Evolutionary conservation across 2,113 vertebrate species (phyloP), one percentile per base, ranked within the genome.

Genomic region (Erythrolamprus reginae): DNA sequence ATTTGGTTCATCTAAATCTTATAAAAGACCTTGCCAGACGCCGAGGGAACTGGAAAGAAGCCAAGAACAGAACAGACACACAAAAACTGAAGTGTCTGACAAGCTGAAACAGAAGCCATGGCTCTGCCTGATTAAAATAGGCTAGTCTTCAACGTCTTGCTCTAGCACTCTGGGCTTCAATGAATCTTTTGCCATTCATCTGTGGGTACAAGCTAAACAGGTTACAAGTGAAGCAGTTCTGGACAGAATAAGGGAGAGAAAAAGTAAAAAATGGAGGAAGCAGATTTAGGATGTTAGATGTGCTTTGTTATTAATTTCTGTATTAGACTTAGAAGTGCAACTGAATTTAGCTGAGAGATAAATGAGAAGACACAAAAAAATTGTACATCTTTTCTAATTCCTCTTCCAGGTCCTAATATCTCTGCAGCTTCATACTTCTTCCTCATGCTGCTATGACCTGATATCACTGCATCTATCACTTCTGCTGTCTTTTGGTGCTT

Each of bases 1-100:
- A 24, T 86, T 94, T 51, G 5, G 1, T 91, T 53, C 87, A 91
- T 84, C 53, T 92, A 70, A 6, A 77, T n/a, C 88, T 12, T 89
- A 83, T 89, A 7, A 10, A 48, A 84, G 86, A 19, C 84, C 58
- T 1, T 4, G 50, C 13, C 10, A 93, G 42, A 82, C 10, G 87
- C 12, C n/a, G n/a, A 92, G 53, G 70, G 87, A 87, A 85, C 17
- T 84, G 33, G 21, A 53, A 77, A 12, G 26, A 8, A 86, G 50
- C 1, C 55, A 87, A 92, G 9, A 7, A 86, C 17, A 89, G 45
- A 51, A 0, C 5, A 65, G 88, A 82, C 1, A 10, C 77, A 52
- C 52, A 42, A 77, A 89, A 1, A 51, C 91, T 90, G 91, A 51
- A 58, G 2, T 90, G 12, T 28, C 2, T 15, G 48, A 10, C 9